Evolutionary conservation across 2,113 vertebrate species (phyloP).

Genomic region (Oncorhynchus tshawytscha): DNA sequence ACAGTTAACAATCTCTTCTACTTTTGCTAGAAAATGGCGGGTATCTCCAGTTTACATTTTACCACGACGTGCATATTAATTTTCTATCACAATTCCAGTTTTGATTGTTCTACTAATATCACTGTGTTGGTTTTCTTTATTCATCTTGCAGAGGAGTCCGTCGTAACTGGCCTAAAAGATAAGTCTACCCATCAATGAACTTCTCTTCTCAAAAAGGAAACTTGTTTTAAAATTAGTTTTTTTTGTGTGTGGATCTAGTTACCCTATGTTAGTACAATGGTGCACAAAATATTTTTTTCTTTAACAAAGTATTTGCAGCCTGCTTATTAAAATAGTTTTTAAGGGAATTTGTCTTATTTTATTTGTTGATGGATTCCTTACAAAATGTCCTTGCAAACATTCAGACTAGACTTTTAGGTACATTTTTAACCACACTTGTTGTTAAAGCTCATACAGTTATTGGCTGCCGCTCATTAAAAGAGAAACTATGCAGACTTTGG

Average conservation of each 20-base stretch:
- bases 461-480: too few relatives aligned
- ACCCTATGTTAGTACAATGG: not conserved
- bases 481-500: too few relatives aligned
- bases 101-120: not conserved
- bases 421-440: too few relatives aligned
- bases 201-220: not conserved
- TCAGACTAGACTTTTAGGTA: too few relatives aligned
- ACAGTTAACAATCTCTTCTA: too few relatives aligned
- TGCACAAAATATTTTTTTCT: not conserved
- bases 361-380: not conserved
- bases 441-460: too few relatives aligned
- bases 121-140: conserved; percentile 14
- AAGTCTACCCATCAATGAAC: conserved; percentile 29
- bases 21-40: not conserved
- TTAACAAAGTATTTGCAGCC: not conserved
- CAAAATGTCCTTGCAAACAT: too few relatives aligned
- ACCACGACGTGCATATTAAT: not conserved
- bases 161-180: conserved; percentile 95
- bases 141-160: conserved; percentile 78
- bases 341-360: not conserved
- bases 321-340: not conserved
- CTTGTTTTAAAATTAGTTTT: not conserved
- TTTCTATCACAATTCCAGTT: not conserved
- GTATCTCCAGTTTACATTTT: not conserved
- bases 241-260: not conserved